phyloP scores from a whole-genome alignment of 2,797 vertebrate genomes.

The Spea hammondii region DNA sequence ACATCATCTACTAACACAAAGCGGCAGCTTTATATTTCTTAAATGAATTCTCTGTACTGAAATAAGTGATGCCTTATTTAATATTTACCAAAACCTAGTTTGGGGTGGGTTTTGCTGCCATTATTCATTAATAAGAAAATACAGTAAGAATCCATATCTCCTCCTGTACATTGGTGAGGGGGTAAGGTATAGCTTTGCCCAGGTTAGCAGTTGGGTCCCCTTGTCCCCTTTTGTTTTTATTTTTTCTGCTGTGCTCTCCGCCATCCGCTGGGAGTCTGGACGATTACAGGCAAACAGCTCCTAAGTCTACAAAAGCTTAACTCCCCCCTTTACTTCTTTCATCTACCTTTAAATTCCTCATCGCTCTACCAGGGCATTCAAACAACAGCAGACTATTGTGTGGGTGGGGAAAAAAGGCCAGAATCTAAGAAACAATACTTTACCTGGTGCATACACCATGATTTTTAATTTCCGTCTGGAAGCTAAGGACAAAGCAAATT shows the following conservation, averaged over 20 bases:
- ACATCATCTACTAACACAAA: too few species aligned
- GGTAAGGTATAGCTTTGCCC: constrained; percentile 9
- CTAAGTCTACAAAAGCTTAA: constrained; percentile 27
- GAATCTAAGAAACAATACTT: constrained; percentile 23
- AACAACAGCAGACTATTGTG: background rate
- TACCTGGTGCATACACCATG: constrained; percentile 69
- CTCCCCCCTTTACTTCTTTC: constrained; percentile 19
- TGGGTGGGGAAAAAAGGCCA: constrained; percentile 3
- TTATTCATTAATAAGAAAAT: background rate
- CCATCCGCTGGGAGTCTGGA: constrained; percentile 35
- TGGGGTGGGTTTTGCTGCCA: background rate
- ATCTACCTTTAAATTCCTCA: constrained; percentile 1
- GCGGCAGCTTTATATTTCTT: too few species aligned
- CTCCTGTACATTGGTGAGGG: constrained; percentile 42
- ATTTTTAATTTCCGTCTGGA: constrained; percentile 49
- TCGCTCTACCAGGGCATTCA: constrained; percentile 31
- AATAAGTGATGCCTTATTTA: too few species aligned
- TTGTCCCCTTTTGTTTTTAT: constrained; percentile 19
- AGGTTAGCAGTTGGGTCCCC: constrained; percentile 9
- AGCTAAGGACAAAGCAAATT: background rate
- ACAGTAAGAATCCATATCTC: constrained; percentile 5
- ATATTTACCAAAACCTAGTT: too few species aligned
- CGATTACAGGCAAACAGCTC: constrained; percentile 26
- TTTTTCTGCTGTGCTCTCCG: constrained; percentile 33
- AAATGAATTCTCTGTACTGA: too few species aligned